Evolutionary conservation across 2,888 invertebrate species (phyloP).

Genomic region (Folsomia manolachei): DNA sequence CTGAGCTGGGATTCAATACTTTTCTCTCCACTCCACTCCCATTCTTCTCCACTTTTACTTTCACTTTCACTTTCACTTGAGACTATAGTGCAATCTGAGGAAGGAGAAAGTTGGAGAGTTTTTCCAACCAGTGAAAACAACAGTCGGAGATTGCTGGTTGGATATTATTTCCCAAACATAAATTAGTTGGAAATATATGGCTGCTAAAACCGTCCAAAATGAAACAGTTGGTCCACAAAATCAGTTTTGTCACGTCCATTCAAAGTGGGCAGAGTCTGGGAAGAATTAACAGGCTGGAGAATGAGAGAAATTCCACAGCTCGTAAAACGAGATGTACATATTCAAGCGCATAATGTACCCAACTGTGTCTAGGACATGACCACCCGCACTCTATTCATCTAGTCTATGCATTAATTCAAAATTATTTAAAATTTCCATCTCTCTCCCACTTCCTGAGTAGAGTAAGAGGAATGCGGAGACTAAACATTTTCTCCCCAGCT

Average conservation of each 20-base stretch:
- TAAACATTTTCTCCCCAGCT: slow-evolving; percentile 11
- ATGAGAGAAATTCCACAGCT: slow-evolving; percentile 19
- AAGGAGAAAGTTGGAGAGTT: slow-evolving; percentile 11
- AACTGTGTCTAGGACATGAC: slow-evolving; percentile 16
- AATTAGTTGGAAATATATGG: slow-evolving; percentile 19
- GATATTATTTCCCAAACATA: slow-evolving; percentile 19
- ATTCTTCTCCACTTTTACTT: slow-evolving; percentile 12
- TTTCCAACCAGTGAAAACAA: slow-evolving; percentile 12
- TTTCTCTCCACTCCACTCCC: not conserved
- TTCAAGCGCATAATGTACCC: not conserved
- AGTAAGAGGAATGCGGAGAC: not conserved
- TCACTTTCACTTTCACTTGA: slow-evolving; percentile 10
- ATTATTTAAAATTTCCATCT: slow-evolving; percentile 20
- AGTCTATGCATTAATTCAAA: slow-evolving; percentile 3
- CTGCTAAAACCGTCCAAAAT: slow-evolving; percentile 20
- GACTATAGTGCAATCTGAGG: not conserved
- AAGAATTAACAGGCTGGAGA: too few species aligned
- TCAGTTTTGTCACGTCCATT: slow-evolving; percentile 21
- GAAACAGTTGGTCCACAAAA: slow-evolving; percentile 21
- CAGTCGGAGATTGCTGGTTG: slow-evolving; percentile 15
- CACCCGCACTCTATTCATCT: not conserved
- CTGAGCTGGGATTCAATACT: slow-evolving; percentile 13
- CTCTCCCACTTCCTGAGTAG: slow-evolving; percentile 13
- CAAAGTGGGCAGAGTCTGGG: too few species aligned
- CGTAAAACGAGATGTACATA: slow-evolving; percentile 5